phyloP scores from a whole-genome alignment of 2,113 vertebrate species.

The Alligator sinensis region DNA sequence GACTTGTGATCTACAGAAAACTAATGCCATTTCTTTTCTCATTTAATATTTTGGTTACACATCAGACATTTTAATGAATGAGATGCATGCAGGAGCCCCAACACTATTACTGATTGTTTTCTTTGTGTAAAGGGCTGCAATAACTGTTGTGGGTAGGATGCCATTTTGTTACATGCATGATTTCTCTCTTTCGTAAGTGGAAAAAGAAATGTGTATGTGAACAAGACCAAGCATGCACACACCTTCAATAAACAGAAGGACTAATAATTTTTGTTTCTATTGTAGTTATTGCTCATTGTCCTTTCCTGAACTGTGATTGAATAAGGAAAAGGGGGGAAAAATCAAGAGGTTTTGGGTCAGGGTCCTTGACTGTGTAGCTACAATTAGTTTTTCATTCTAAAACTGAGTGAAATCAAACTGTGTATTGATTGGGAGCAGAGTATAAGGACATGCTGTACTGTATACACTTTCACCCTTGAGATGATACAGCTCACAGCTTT shows the following conservation, averaged over 20 bases:
- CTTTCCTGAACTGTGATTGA: background rate
- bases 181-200: background rate
- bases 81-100: background rate
- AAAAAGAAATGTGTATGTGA: background rate
- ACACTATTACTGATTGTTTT: background rate
- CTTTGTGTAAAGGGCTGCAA: too few relatives aligned
- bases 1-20: background rate
- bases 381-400: background rate
- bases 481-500: background rate
- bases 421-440: background rate
- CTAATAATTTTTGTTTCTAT: background rate
- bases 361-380: background rate
- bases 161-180: too few relatives aligned
- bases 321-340: background rate
- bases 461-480: background rate
- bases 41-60: background rate
- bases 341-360: rapidly evolving
- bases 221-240: background rate
- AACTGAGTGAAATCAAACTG: background rate
- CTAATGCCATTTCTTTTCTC: background rate
- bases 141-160: too few relatives aligned
- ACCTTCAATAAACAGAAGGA: background rate
- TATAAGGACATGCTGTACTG: background rate
- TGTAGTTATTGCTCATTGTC: background rate
- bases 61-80: background rate